phyloP scores from a whole-genome alignment of 2,113 vertebrate species.

The Cathartes aura region DNA sequence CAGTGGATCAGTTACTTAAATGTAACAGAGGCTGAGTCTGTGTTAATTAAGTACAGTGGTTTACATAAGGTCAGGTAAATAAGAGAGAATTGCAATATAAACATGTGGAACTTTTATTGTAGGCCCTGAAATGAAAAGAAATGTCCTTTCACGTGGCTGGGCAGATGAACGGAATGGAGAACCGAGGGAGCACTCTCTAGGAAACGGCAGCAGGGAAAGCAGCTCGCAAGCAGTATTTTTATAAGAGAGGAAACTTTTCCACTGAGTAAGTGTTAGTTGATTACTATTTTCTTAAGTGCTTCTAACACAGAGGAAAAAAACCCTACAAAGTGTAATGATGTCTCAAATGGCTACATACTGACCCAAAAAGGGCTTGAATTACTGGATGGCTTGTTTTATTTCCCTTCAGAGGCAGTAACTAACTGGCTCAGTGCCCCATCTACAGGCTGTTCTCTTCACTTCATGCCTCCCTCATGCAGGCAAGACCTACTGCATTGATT shows the following conservation, averaged over 20 bases:
- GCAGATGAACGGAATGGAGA: neutral
- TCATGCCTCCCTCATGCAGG: neutral
- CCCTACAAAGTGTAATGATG: neutral
- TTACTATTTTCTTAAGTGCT: neutral
- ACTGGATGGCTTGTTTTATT: neutral
- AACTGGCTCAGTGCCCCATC: neutral
- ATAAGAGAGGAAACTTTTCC: conserved; percentile 1
- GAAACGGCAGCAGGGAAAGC: neutral
- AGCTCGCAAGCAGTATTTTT: neutral
- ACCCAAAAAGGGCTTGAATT: conserved; percentile 15
- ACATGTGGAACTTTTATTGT: neutral
- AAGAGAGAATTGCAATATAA: neutral
- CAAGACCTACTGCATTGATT: conserved; percentile 45
- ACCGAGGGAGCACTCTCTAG: neutral
- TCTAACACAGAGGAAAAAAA: neutral
- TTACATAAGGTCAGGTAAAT: conserved; percentile 2
- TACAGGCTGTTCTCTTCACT: neutral
- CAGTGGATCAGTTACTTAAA: neutral
- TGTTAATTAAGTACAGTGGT: conserved; percentile 3
- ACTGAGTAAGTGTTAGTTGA: neutral
- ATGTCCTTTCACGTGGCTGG: neutral
- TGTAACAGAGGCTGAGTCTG: neutral
- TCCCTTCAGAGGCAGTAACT: neutral
- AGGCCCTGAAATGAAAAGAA: neutral
- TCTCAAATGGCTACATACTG: conserved; percentile 18